Conservation (phyloP, 2,888 invertebrate species). For the Protonemura montana region DNA sequence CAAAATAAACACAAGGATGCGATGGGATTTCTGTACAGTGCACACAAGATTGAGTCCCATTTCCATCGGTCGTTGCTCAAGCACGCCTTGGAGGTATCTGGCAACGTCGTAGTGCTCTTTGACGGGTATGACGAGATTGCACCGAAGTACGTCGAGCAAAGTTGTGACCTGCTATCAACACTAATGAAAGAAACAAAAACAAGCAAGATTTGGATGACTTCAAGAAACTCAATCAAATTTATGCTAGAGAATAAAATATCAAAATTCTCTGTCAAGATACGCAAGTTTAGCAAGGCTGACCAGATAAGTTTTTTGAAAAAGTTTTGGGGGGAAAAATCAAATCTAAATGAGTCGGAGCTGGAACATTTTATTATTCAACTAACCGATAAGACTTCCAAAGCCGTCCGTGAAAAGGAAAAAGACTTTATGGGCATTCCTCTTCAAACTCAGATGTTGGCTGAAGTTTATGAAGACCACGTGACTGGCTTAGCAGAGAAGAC, state of each 20-base stretch:
- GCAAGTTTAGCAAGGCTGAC: not conserved
- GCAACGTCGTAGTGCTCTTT: not conserved
- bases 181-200: not conserved
- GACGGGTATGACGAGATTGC: slow-evolving; percentile 8
- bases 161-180: not conserved
- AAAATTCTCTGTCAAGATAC: not conserved
- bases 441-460: not conserved
- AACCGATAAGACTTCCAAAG: not conserved
- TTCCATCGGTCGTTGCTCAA: not conserved
- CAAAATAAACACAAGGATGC: not conserved
- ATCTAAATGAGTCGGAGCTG: not conserved
- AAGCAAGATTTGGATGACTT: not conserved
- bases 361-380: not conserved
- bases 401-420: not conserved
- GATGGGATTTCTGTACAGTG: not conserved
- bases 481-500: not conserved
- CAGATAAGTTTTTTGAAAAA: not conserved
- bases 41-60: not conserved
- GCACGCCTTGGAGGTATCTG: not conserved
- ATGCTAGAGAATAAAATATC: not conserved
- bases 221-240: not conserved
- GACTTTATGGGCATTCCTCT: not conserved
- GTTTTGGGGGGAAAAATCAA: not conserved
- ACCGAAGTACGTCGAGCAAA: not conserved
- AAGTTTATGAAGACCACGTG: not conserved